Evolutionary conservation across 2,888 invertebrate genomes (phyloP).

Genomic region (Metopia argyrocephala): DNA sequence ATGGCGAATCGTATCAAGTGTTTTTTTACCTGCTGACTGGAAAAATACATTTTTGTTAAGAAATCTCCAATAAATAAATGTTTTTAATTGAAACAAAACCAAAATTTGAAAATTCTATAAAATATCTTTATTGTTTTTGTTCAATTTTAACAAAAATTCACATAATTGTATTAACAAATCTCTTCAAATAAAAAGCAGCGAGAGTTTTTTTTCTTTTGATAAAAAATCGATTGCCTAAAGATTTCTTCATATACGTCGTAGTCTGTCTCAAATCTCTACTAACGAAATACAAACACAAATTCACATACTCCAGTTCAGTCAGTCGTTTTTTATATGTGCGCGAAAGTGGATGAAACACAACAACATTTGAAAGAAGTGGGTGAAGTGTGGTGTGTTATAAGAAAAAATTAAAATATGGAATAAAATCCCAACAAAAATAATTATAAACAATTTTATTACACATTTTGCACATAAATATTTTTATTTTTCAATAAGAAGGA

Average conservation of each 20-base stretch:
- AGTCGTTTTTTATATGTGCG: conserved; percentile 61
- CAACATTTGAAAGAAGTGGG: conserved; percentile 34
- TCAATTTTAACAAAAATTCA: conserved; percentile 33
- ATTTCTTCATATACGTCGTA: conserved; percentile 66
- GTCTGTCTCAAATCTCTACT: conserved; percentile 45
- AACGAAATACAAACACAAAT: conserved; percentile 43
- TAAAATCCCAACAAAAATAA: conserved; percentile 23
- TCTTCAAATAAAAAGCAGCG: conserved; percentile 23
- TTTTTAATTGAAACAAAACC: conserved; percentile 20
- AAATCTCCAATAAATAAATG: conserved; percentile 39
- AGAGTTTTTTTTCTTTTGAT: conserved; percentile 52
- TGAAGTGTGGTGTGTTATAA: conserved; percentile 40
- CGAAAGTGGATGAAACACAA: conserved; percentile 51
- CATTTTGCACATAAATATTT: not conserved
- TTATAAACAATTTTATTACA: conserved; percentile 7
- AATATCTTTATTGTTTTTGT: conserved; percentile 16
- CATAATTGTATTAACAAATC: conserved; percentile 4
- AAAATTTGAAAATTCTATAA: not conserved
- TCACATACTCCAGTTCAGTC: conserved; percentile 59
- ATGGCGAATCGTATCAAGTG: conserved; percentile 67
- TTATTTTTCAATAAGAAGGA: not conserved
- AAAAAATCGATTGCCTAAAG: conserved; percentile 75
- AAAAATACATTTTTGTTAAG: conserved; percentile 45
- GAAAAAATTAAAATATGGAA: conserved; percentile 31
- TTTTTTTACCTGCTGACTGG: conserved; percentile 64